Conservation (phyloP, 92 coral and sea anemone genomes). For the Phenganax stokvisi region DNA sequence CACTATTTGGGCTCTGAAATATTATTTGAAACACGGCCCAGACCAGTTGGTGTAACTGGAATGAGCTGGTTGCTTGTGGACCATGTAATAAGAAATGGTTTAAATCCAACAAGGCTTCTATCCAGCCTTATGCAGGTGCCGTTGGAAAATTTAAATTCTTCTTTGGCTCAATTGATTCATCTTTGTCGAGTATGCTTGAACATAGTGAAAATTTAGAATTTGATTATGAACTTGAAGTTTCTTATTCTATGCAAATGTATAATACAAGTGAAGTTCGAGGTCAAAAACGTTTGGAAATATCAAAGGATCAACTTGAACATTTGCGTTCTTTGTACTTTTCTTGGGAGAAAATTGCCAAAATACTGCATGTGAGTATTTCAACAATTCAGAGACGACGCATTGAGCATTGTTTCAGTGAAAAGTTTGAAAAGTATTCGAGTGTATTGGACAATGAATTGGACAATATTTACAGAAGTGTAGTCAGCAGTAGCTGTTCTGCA, state of each 20-base stretch:
- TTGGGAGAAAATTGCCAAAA: slow-evolving; percentile 53
- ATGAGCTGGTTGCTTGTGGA: slow-evolving; percentile 40
- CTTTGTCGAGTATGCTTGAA: slow-evolving; percentile 34
- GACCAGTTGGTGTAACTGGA: slow-evolving; percentile 33
- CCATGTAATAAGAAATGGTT: slow-evolving; percentile 36
- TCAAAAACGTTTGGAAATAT: slow-evolving; percentile 49
- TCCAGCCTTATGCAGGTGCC: slow-evolving; percentile 35
- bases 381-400: slow-evolving; percentile 48
- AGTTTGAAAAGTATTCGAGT: slow-evolving; percentile 42
- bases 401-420: slow-evolving; percentile 46
- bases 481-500: slow-evolving; percentile 39
- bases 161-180: slow-evolving; percentile 38
- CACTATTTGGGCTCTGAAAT: slow-evolving; percentile 20
- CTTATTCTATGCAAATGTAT: slow-evolving; percentile 39
- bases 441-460: slow-evolving; percentile 52
- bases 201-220: slow-evolving; percentile 28
- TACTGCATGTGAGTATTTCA: slow-evolving; percentile 51
- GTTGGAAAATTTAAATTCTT: slow-evolving; percentile 35
- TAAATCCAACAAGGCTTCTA: slow-evolving; percentile 42
- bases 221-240: slow-evolving; percentile 26
- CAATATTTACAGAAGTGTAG: slow-evolving; percentile 37
- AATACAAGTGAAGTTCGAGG: slow-evolving; percentile 44
- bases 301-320: slow-evolving; percentile 52
- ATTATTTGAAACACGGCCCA: slow-evolving; percentile 25
- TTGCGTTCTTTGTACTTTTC: slow-evolving; percentile 53